Base-by-base conservation (phyloP, 1,140 invertebrate species). In the Holotrichia oblita region DNA sequence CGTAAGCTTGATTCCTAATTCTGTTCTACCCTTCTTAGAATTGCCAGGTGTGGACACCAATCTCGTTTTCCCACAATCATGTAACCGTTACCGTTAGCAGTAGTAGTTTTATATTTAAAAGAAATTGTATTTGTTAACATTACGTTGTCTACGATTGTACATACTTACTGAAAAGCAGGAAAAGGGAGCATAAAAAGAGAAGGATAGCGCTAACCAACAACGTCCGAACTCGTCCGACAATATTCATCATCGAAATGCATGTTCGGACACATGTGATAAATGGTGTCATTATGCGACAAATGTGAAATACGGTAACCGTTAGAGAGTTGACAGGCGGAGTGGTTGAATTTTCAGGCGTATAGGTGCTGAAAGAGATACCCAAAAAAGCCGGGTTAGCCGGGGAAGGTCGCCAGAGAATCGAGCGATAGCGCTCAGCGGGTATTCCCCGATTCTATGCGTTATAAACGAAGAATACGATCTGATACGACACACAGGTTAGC, bases 221-320 rank as follows among this genome's bases (percentile, higher is more conserved):
- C 2, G 12, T 55, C 12, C 48, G 48, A 17, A 17, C 17, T 55
- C 48, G 48, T 7, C 14, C 48, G 48, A 55, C 48, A 55, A 55
- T 55, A 55, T 55, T 55, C 48, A 55, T 55, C 48, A 55, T 55
- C 48, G 48, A n/a, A 55, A 55, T 55, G 17, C 14, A 48, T 42
- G 76, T 77, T 20, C 76, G 76, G 76, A 77, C 76, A 77, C 55
- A 77, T 59, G 42, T 77, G 76, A 77, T 77, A 77, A 77, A 77
- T 77, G 76, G 76, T 42, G 48, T 77, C 76, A 77, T 77, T 77
- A 77, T 77, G 42, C 59, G 61, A 77, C 59, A 77, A 77, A 77
- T 48, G 76, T 77, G 55, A 77, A 77, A 61, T 77, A 77, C 61
- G 48, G 48, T 59, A 34, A 20, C 48, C 48, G 27, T 61, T 40